Base-by-base conservation (phyloP, 2,888 invertebrate species). In the Anoncus sp. region DNA sequence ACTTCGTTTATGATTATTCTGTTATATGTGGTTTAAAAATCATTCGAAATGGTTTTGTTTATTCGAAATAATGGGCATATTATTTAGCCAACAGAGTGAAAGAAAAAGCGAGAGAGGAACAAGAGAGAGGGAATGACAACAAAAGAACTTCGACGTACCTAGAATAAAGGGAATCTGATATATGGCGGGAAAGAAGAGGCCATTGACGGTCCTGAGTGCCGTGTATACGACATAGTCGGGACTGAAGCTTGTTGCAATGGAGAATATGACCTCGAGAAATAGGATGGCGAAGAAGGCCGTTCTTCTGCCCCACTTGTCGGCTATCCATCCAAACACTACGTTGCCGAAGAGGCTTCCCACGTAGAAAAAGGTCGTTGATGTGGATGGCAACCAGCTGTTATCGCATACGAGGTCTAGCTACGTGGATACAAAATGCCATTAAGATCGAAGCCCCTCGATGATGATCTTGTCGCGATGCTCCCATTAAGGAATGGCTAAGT, bases 331-430 rank as follows among this genome's bases (percentile, higher is more conserved):
- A 83, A 94, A 95, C 69, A 94, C 92, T 22, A 94, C 91, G 84
- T 94, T 95, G 0, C 95, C 95, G 80, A 95, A 93, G 79, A 95
- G 93, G 53, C 94, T 94, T 27, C 95, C 95, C 1, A 94, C 94
- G 93, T 95, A 95, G 89, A 95, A 95, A 40, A 94, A 92, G 5
- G 94, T 94, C 83, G 94, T 94, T 81, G 94, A 93, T 55, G 93
- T 93, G 59, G 94, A 92, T 1, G 94, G 94, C 86, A 94, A 92
- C 93, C 93, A 94, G 78, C 93, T 93, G 80, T 93, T 91, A 77
- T 94, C 94, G 84, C 95, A 95, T 49, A 94, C 94, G 81, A 95
- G 90, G 38, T 93, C 92, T 88, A 94, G 94, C 94, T 95, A 91
- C 88, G 90, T 87, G 89, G 88, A 90, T 89, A 85, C 85, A 90